Base-by-base conservation (phyloP, 1,140 invertebrate species). In the Cydia strobilella region DNA sequence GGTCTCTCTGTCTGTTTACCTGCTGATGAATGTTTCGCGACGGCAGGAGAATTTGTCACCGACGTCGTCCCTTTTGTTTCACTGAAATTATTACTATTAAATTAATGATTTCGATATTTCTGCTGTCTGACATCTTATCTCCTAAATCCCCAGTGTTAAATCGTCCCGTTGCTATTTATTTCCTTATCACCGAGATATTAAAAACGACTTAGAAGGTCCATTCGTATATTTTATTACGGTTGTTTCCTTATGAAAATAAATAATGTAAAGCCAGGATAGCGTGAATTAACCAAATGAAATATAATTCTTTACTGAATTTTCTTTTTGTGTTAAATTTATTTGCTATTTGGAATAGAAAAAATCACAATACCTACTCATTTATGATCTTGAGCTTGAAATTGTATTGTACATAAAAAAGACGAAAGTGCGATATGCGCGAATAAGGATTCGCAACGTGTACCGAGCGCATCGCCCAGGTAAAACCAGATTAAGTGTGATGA, bases 241-340 rank as follows among this genome's bases (percentile, higher is more conserved):
- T 23, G 54, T 23, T 59, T 59, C 20, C n/a, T 54, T 80, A 80
- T 65, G 59, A 65, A 80, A 80, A 79, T 81, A 82, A 82, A 77
- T 80, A 82, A 80, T 82, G 54, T 78, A 76, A 78, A 82, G 79
- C 59, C 75, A 72, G 51, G 65, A 51, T 20, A 59, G 54, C 7
- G 20, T 59, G 54, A 59, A 59, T 59, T 59, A 59, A 59, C 7
- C 54, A 59, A 59, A 79, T 79, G 74, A 76, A 42, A 79, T 76
- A 80, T 77, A 76, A 78, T 79, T 80, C 75, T 59, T 45, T 65
- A 77, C 77, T 80, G 3, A 20, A 79, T 74, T 75, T 69, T 54
- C 3, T 54, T 45, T 45, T 45, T 45, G 7, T 10, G 35, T 10
- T 9, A 9, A 39, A 39, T 39, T 39, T 39, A 39, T 39, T 39